Evolutionary conservation across 1,140 invertebrate species (phyloP).

Genomic region (Sycophaga agraensis): DNA sequence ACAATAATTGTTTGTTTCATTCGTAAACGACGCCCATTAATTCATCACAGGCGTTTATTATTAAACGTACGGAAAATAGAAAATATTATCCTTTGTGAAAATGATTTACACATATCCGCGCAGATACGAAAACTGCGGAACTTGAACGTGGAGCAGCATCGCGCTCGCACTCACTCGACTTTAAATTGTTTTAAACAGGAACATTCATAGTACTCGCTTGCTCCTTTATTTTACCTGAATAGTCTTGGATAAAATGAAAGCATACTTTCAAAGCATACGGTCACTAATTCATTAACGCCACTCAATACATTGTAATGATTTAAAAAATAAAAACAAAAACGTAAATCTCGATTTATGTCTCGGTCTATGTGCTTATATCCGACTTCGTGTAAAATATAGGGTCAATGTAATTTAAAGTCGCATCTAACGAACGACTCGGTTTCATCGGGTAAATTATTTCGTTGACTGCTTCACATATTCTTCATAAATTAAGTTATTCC

Average conservation of each 20-base stretch:
- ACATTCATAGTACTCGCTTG: constrained; percentile 26
- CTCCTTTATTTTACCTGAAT: constrained; percentile 3
- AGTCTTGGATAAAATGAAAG: constrained; percentile 14
- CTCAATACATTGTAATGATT: not conserved
- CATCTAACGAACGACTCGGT: not conserved
- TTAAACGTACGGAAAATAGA: constrained; percentile 44
- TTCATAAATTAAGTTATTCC: not conserved
- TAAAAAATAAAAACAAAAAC: constrained; percentile 1
- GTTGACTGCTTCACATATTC: not conserved
- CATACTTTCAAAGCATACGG: constrained; percentile 1
- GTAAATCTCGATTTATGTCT: not conserved
- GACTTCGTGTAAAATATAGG: not conserved
- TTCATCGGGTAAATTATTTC: not conserved
- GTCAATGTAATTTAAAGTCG: constrained; percentile 4
- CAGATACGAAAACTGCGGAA: not conserved
- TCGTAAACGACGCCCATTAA: constrained; percentile 23
- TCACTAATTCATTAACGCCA: constrained; percentile 7
- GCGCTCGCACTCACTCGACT: constrained; percentile 4
- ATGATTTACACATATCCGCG: constrained; percentile 36
- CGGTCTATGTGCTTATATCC: not conserved
- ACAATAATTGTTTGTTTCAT: constrained; percentile 10
- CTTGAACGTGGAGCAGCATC: not conserved
- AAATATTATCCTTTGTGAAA: constrained; percentile 38
- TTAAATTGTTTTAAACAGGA: constrained; percentile 30
- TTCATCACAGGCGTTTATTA: constrained; percentile 32